phyloP scores from a whole-genome alignment of 2,113 vertebrate genomes.

The Planiliza haematocheilus region DNA sequence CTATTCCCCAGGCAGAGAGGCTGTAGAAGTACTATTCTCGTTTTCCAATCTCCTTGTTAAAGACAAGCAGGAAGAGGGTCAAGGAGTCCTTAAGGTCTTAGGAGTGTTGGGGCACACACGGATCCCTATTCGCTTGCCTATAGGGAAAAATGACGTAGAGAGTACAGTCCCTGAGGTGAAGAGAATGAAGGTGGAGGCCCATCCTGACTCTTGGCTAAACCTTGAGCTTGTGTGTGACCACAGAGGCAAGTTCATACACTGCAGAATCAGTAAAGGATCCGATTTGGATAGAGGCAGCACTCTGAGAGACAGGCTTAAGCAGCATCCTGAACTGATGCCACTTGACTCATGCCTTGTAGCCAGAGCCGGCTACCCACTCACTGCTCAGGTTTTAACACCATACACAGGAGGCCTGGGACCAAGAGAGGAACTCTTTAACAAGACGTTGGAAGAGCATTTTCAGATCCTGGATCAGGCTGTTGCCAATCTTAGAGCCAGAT shows the following conservation, averaged over 20 bases:
- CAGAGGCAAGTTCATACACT: conserved; percentile 76
- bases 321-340: conserved; percentile 70
- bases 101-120: conserved; percentile 79
- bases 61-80: conserved; percentile 21
- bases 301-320: conserved; percentile 67
- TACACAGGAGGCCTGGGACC: conserved; percentile 41
- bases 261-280: conserved; percentile 71
- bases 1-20: conserved; percentile 58
- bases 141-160: conserved; percentile 67
- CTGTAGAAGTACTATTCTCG: conserved; percentile 55
- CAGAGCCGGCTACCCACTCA: conserved; percentile 72
- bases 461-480: conserved; percentile 67
- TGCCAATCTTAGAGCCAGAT: conserved; percentile 70
- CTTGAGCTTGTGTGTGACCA: conserved; percentile 78
- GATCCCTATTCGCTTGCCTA: conserved; percentile 77
- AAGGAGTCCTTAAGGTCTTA: conserved; percentile 67
- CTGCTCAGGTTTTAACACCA: conserved; percentile 74
- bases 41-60: conserved; percentile 46
- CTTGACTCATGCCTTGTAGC: conserved; percentile 75
- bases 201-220: conserved; percentile 78
- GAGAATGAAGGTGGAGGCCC: conserved; percentile 65
- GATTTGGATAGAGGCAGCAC: conserved; percentile 58
- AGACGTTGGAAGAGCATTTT: conserved; percentile 66
- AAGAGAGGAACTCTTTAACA: conserved; percentile 77
- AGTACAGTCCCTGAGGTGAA: conserved; percentile 60